These are phyloP conservation scores for Taphrorychus bicolor DNA, from an alignment of 2,888 invertebrate species.

Conservation along the genomic window DNA sequence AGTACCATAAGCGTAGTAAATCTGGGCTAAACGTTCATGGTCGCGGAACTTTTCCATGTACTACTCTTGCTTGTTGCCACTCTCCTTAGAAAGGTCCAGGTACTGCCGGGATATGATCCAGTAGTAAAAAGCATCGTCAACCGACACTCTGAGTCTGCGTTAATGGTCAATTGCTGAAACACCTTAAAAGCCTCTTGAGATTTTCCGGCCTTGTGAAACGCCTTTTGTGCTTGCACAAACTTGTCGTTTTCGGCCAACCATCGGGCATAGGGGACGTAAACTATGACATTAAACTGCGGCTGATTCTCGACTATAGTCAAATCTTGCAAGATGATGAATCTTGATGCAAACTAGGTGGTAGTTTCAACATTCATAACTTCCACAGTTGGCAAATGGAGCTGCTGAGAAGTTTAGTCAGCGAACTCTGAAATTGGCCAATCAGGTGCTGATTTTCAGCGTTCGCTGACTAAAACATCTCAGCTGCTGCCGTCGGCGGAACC, in stretches of 20 bases:
- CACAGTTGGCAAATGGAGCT: no score
- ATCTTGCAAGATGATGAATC: no score
- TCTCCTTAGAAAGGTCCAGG: slow-evolving; percentile 69
- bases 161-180: slow-evolving; percentile 85
- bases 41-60: slow-evolving; percentile 66
- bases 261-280: slow-evolving; percentile 96
- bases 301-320: slow-evolving; percentile 88
- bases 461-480: no score
- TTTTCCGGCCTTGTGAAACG: slow-evolving; percentile 95
- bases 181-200: slow-evolving; percentile 84
- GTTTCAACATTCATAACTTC: no score
- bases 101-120: slow-evolving; percentile 92
- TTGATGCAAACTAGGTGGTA: no score
- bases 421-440: no score
- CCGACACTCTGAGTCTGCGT: slow-evolving; percentile 88
- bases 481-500: no score
- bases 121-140: slow-evolving; percentile 94
- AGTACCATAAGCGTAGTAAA: slow-evolving; percentile 94
- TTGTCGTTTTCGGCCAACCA: slow-evolving; percentile 94
- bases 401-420: no score
- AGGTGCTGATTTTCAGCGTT: no score
- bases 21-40: slow-evolving; percentile 79
- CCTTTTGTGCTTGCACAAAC: slow-evolving; percentile 97
- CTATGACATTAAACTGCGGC: slow-evolving; percentile 77
- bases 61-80: slow-evolving; percentile 56